A percentile compares a stretch with the other conserved stretches of the same genome.
Evolutionary conservation across 2,888 invertebrate genomes (phyloP).

Genomic region (Chrysomela aeneicollis): DNA sequence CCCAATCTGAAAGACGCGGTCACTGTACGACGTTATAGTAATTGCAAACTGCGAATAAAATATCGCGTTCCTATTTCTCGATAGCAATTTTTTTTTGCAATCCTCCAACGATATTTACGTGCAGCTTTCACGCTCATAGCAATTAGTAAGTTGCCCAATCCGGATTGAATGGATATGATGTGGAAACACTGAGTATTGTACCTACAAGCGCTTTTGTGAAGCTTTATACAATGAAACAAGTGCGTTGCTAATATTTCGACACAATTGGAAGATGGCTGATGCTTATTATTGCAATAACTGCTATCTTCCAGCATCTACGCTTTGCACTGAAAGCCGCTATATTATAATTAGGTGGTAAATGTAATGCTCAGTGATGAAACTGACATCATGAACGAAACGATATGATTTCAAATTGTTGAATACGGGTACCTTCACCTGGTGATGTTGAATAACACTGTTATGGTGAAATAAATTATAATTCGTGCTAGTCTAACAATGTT

Average conservation of each 20-base stretch:
- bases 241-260: neutral
- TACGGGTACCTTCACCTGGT: conserved; percentile 35
- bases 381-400: neutral
- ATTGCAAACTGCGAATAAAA: too few relatives aligned
- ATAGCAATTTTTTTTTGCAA: neutral
- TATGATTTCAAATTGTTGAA: conserved; percentile 15
- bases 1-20: too few relatives aligned
- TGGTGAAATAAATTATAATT: neutral
- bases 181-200: neutral
- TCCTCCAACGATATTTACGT: neutral
- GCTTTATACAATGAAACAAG: neutral
- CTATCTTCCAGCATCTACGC: too few relatives aligned
- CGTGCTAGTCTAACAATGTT: too few relatives aligned
- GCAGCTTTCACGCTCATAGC: neutral
- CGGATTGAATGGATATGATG: neutral
- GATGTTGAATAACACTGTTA: conserved; percentile 4
- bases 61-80: too few relatives aligned
- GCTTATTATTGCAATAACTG: neutral
- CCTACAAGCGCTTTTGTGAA: neutral
- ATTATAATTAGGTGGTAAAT: neutral
- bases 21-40: too few relatives aligned
- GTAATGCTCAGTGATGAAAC: neutral
- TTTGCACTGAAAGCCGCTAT: neutral
- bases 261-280: neutral
- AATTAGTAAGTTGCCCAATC: neutral